Percentiles rank a stretch among this genome's conserved stretches.
phyloP scores from a whole-genome alignment of 2,797 vertebrate species.

The Notolepis coatsorum region DNA sequence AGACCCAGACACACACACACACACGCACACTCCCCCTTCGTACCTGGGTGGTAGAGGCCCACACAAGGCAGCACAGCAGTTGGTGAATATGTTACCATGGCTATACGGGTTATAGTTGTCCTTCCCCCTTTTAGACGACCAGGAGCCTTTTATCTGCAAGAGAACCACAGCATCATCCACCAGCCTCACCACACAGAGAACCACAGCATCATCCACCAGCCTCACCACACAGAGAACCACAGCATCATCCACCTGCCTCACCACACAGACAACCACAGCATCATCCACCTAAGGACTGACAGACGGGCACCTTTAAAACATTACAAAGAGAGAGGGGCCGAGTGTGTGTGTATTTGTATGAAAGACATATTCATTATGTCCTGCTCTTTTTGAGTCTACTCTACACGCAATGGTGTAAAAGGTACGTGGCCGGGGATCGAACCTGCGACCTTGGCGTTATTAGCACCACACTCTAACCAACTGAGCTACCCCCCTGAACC shows the following conservation, averaged over 20 bases:
- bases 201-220: neutral
- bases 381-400: no score
- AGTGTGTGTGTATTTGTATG: no score
- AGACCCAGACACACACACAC: conserved; percentile 15
- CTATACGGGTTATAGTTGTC: conserved; percentile 99
- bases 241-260: neutral
- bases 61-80: conserved; percentile 96
- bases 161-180: conserved; percentile 23
- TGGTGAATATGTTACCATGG: conserved; percentile 95
- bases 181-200: neutral
- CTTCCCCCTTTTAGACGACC: conserved; percentile 98
- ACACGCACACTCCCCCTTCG: neutral
- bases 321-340: no score
- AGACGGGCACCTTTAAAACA: no score
- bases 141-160: conserved; percentile 97
- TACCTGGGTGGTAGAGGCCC: conserved; percentile 97
- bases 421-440: conserved; percentile 72
- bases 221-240: neutral
- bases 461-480: conserved; percentile 71
- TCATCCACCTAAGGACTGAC: no score
- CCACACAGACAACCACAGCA: conserved; percentile 2
- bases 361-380: no score
- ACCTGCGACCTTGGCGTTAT: conserved; percentile 71
- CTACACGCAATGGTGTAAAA: no score
- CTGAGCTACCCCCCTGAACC: no score